Percentiles rank a stretch among this genome's conserved stretches.
Conservation (phyloP, 2,113 vertebrate genomes). For the Limnothrissa miodon region DNA sequence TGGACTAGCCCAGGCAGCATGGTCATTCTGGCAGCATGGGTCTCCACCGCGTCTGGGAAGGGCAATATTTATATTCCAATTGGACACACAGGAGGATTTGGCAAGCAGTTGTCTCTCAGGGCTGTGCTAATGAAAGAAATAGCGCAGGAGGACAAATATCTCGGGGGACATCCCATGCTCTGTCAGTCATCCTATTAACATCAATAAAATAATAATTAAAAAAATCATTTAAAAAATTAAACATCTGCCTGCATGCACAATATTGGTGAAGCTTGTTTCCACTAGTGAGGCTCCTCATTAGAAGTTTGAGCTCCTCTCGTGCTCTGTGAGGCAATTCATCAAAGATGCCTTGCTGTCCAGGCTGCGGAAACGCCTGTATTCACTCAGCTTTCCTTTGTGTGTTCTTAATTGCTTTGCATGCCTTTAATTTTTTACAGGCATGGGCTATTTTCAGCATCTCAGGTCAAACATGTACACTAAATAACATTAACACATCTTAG, state of each 20-base stretch:
- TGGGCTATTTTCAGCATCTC: too few relatives aligned
- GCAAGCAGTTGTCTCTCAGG: not conserved
- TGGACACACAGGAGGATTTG: not conserved
- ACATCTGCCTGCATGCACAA: not conserved
- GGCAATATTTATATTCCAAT: slow-evolving; percentile 18
- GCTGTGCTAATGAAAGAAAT: not conserved
- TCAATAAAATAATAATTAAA: not conserved
- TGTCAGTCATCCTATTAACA: not conserved
- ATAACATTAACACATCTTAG: not conserved
- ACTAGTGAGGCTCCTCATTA: not conserved
- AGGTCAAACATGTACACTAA: not conserved
- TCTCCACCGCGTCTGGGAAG: not conserved
- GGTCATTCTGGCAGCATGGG: not conserved
- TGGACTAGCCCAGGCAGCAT: not conserved
- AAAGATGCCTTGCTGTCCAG: not conserved
- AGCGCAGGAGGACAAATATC: not conserved
- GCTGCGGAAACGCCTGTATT: not conserved
- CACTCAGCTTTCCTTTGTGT: not conserved
- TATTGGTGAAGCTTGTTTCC: not conserved
- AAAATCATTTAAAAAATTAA: not conserved
- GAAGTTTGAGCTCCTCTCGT: not conserved
- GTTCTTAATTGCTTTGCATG: not conserved
- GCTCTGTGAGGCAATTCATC: not conserved
- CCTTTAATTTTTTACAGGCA: too few relatives aligned
- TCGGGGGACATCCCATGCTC: not conserved